A percentile compares a stretch with the other conserved stretches of the same genome.
Evolutionary conservation across 1,140 invertebrate species (phyloP).

Genomic region (Apis mellifera): DNA sequence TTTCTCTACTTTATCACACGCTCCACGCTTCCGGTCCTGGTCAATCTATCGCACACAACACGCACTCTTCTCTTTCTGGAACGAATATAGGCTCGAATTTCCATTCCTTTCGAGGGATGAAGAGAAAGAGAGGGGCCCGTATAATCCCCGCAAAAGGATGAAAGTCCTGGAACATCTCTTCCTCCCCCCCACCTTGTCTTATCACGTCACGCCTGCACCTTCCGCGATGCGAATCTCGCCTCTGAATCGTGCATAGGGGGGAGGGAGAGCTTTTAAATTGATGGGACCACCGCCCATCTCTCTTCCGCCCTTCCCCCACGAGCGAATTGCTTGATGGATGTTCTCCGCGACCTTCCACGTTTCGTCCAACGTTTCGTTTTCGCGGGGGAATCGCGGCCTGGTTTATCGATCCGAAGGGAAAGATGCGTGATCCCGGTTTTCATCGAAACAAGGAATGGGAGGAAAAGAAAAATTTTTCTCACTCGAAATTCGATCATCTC

Average conservation of each 20-base stretch:
- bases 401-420: no score
- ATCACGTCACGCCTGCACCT: slow-evolving; percentile 73
- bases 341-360: neutral
- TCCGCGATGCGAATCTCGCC: slow-evolving; percentile 73
- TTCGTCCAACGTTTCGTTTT: no score
- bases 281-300: slow-evolving; percentile 64
- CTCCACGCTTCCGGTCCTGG: slow-evolving; percentile 51
- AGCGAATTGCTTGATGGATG: slow-evolving; percentile 56
- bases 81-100: slow-evolving; percentile 2
- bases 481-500: neutral
- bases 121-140: neutral
- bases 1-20: slow-evolving; percentile 28
- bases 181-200: slow-evolving; percentile 69
- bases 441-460: no score
- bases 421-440: no score
- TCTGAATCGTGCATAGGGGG: slow-evolving; percentile 49
- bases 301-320: slow-evolving; percentile 45
- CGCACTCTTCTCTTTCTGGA: neutral
- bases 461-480: no score
- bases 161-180: slow-evolving; percentile 65
- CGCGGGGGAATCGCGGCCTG: no score
- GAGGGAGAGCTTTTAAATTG: slow-evolving; percentile 52
- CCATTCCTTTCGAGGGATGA: slow-evolving; percentile 1
- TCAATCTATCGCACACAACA: slow-evolving; percentile 40
- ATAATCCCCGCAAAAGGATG: slow-evolving; percentile 62